A percentile compares a stretch with the other conserved stretches of the same genome.
These are phyloP conservation scores for Neotoma lepida DNA, from an alignment of 2,113 vertebrate genomes.

Conservation along the genomic window DNA sequence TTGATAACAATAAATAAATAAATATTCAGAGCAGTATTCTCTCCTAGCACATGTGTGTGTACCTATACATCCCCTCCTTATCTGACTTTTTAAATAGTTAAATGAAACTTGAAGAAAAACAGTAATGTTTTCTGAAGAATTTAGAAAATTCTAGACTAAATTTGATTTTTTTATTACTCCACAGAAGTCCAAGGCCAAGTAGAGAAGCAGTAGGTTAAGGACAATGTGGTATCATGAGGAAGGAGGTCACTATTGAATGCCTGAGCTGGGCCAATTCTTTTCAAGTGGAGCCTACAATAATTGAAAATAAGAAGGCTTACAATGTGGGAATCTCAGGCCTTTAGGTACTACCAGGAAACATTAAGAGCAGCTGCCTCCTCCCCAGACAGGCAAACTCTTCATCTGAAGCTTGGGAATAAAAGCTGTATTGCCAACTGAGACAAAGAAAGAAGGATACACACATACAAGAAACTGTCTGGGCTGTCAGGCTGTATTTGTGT, in stretches of 20 bases:
- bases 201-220: conserved; percentile 48
- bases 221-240: conserved; percentile 1
- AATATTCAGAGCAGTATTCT: background rate
- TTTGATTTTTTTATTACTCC: background rate
- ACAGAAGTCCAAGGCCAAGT: conserved; percentile 52
- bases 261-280: conserved; percentile 43
- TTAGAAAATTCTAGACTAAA: conserved; percentile 41
- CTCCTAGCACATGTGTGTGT: background rate
- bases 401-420: conserved; percentile 59
- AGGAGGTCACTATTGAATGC: background rate
- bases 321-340: conserved; percentile 22
- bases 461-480: conserved; percentile 54
- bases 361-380: background rate
- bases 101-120: conserved; percentile 52
- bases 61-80: background rate
- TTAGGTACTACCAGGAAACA: conserved; percentile 20
- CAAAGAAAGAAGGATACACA: conserved; percentile 48
- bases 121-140: background rate
- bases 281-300: conserved; percentile 16
- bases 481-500: conserved; percentile 76
- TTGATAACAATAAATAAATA: conserved; percentile 58
- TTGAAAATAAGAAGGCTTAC: conserved; percentile 38
- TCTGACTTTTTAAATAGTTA: background rate
- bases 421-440: conserved; percentile 53
- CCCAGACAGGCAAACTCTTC: conserved; percentile 22